Evolutionary conservation across 1,140 invertebrate species (phyloP).

Genomic region (Lasaia peninsularis): DNA sequence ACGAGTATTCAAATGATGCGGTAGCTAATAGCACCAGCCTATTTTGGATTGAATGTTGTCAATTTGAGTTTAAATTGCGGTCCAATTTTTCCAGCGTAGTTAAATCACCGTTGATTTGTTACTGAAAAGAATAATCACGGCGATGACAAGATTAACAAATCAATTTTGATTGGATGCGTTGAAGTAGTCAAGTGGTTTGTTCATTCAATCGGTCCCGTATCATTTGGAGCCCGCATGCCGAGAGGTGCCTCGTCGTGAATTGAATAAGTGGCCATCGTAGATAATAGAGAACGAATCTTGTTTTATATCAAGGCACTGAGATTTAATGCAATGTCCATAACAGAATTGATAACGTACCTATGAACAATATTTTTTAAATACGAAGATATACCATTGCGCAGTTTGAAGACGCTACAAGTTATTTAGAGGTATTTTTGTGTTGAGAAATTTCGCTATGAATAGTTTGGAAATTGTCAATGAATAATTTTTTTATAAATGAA

Average conservation of each 20-base stretch:
- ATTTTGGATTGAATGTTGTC: too few species aligned
- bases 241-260: constrained; percentile 26
- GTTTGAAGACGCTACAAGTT: too few species aligned
- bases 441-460: too few species aligned
- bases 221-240: constrained; percentile 32
- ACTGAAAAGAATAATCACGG: constrained; percentile 4
- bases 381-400: too few species aligned
- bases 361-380: too few species aligned
- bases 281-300: constrained; percentile 14
- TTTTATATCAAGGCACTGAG: constrained; percentile 10
- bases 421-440: too few species aligned
- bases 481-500: too few species aligned
- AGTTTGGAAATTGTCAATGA: too few species aligned
- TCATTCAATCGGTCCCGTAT: constrained; percentile 32
- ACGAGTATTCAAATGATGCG: too few species aligned
- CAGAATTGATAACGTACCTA: background rate
- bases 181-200: constrained; percentile 29
- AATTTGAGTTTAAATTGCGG: too few species aligned
- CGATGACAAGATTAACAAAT: constrained; percentile 14
- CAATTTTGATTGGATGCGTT: constrained; percentile 20
- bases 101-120: background rate
- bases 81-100: too few species aligned
- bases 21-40: too few species aligned
- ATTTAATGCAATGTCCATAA: background rate
- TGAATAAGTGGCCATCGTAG: constrained; percentile 31